Conservation (phyloP, 2,797 vertebrate species). For the Ciconia nigra region DNA sequence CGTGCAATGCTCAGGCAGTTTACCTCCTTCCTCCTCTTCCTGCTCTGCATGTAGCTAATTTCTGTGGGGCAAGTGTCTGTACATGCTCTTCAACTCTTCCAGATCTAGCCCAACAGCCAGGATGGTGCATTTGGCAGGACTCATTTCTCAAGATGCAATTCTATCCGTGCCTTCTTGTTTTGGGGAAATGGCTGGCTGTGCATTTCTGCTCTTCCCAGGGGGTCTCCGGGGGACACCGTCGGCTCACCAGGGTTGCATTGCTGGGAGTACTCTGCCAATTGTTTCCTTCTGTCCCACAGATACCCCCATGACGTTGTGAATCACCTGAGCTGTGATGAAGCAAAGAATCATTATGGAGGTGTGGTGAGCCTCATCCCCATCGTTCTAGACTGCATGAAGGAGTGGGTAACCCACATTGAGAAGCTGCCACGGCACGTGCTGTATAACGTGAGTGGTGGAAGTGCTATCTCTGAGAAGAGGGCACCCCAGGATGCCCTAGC, state of each 20-base stretch:
- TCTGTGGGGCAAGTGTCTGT: not conserved
- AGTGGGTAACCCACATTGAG: slow-evolving; percentile 63
- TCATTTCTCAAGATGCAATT: not conserved
- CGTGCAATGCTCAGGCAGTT: not conserved
- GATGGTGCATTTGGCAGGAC: not conserved
- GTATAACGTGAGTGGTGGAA: slow-evolving; percentile 47
- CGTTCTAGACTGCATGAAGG: slow-evolving; percentile 71
- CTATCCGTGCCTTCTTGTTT: accelerated
- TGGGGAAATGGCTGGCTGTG: not conserved
- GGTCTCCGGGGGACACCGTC: not conserved
- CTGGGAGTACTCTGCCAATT: not conserved
- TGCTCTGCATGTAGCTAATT: not conserved
- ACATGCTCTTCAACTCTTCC: not conserved
- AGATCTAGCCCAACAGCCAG: not conserved
- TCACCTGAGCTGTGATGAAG: slow-evolving; percentile 80
- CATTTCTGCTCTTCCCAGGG: not conserved
- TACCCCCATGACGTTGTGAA: slow-evolving; percentile 80
- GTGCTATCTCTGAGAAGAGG: not conserved
- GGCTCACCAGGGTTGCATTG: not conserved
- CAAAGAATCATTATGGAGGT: slow-evolving; percentile 77
- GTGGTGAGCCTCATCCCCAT: slow-evolving; percentile 83
- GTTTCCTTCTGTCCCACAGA: slow-evolving; percentile 41
- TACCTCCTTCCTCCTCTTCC: not conserved
- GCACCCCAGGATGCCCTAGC: not conserved
- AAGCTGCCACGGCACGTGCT: slow-evolving; percentile 44